A percentile compares a stretch with the other conserved stretches of the same genome.
Conservation (phyloP, 2,113 vertebrate species). For the Catagonus wagneri region DNA sequence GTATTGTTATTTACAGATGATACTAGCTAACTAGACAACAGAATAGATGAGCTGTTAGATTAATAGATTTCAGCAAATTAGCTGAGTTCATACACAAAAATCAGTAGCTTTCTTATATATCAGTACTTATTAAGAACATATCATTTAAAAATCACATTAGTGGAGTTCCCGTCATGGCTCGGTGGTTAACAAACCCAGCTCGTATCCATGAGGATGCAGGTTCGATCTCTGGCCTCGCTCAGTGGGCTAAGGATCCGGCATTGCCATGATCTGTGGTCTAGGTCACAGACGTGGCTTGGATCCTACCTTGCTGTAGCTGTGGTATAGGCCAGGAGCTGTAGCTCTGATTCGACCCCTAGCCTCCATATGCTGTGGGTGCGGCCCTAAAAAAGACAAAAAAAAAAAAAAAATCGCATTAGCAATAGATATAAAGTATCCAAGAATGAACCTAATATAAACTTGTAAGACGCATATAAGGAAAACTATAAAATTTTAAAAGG, state of each 20-base stretch:
- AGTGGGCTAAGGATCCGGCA: too few species aligned
- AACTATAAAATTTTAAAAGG: neutral
- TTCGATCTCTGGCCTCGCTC: too few species aligned
- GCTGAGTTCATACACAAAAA: neutral
- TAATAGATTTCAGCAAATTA: constrained; percentile 6
- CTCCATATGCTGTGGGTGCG: too few species aligned
- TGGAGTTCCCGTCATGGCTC: too few species aligned
- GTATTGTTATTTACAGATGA: neutral
- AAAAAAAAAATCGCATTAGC: neutral
- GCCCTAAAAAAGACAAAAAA: too few species aligned
- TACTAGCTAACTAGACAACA: neutral
- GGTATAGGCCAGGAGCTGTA: too few species aligned
- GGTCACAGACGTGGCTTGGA: too few species aligned
- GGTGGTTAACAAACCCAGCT: too few species aligned
- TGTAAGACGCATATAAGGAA: neutral
- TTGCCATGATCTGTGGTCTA: too few species aligned
- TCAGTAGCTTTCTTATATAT: neutral
- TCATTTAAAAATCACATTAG: neutral
- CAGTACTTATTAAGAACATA: neutral
- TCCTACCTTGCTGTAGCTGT: too few species aligned
- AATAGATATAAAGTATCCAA: neutral
- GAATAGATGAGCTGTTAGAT: neutral
- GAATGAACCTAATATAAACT: neutral
- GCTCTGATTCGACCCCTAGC: too few species aligned
- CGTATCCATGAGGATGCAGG: too few species aligned